Evolutionary conservation across 1,140 invertebrate genomes (phyloP).

Genomic region (Probaryconus sp.): DNA sequence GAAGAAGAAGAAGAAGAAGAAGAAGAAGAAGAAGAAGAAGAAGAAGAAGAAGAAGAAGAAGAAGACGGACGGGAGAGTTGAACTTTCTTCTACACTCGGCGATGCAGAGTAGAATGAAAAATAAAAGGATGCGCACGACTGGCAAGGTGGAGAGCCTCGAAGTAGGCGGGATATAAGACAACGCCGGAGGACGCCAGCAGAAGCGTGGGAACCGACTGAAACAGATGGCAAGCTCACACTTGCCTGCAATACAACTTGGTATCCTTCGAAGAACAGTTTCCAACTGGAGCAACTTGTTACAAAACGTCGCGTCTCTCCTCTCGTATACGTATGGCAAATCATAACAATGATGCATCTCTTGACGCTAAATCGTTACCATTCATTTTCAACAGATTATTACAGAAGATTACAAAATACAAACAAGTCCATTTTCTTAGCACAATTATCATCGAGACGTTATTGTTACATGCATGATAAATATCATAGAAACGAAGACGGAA

Average conservation of each 20-base stretch:
- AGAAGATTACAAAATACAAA: too few species aligned
- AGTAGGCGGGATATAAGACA: conserved; percentile 62
- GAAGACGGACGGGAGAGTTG: conserved; percentile 1
- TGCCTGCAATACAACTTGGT: conserved; percentile 67
- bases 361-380: too few species aligned
- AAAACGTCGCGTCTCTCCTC: conserved; percentile 1
- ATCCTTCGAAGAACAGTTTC: conserved; percentile 56
- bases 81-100: conserved; percentile 45
- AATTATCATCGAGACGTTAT: too few species aligned
- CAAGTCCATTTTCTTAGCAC: too few species aligned
- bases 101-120: conserved; percentile 37
- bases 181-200: conserved; percentile 70
- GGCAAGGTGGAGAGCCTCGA: conserved; percentile 37
- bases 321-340: conserved; percentile 10
- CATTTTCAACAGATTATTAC: too few species aligned
- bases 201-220: conserved; percentile 76
- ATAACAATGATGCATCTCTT: conserved; percentile 17
- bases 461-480: too few species aligned
- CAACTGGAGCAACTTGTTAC: too few species aligned
- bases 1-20: conserved; percentile 1
- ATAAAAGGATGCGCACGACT: conserved; percentile 50
- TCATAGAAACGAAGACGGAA: too few species aligned
- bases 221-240: conserved; percentile 74
- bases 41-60: conserved; percentile 7
- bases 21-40: background rate